A percentile compares a stretch with the other conserved stretches of the same genome.
phyloP scores from a whole-genome alignment of 2,113 vertebrate species.

The Callipepla squamata region DNA sequence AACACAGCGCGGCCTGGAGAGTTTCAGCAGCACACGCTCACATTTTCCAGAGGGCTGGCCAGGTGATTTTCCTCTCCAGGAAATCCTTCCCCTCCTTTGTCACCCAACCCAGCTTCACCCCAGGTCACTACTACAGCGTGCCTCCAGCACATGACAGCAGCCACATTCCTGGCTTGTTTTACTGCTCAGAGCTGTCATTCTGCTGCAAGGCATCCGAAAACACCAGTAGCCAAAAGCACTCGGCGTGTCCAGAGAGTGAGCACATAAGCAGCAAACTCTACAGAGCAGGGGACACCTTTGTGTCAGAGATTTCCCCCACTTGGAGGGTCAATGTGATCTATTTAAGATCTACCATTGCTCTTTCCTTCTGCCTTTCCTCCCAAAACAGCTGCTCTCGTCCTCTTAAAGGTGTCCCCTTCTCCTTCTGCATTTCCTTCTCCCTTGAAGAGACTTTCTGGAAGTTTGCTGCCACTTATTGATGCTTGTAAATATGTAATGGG shows the following conservation, averaged over 20 bases:
- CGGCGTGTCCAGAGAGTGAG: background rate
- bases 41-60: conserved; percentile 9
- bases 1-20: background rate
- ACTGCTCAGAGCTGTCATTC: background rate
- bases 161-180: conserved; percentile 24
- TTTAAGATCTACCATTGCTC: background rate
- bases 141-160: conserved; percentile 18
- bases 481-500: no score
- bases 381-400: background rate
- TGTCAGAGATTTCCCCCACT: background rate
- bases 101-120: conserved; percentile 12
- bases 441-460: background rate
- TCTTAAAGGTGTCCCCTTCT: background rate
- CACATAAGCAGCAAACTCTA: background rate
- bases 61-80: conserved; percentile 34
- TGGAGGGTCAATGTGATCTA: background rate
- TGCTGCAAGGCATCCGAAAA: background rate
- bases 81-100: conserved; percentile 38
- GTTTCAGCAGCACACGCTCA: background rate
- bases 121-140: background rate
- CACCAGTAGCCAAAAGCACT: background rate
- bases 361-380: background rate
- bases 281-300: background rate
- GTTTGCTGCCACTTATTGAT: background rate
- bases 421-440: background rate